Conservation (phyloP, 2,888 invertebrate species). For the Scaptomyza cyrtandrae region DNA sequence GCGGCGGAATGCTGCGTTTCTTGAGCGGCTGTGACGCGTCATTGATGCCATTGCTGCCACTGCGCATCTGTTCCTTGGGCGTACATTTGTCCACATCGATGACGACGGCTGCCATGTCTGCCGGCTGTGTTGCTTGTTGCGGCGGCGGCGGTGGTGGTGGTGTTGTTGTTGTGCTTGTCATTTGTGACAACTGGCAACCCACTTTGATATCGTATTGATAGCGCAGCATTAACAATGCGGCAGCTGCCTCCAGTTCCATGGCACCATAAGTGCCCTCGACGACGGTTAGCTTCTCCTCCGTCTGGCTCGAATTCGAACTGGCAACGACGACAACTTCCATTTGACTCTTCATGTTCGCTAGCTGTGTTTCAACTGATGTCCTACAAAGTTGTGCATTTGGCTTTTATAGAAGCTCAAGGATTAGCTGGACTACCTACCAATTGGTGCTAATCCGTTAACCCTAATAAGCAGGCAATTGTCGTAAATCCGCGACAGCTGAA, state of each 20-base stretch:
- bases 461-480: conserved; percentile 11
- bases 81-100: conserved; percentile 45
- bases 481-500: conserved; percentile 49
- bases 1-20: conserved; percentile 63
- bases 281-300: conserved; percentile 4
- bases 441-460: conserved; percentile 29
- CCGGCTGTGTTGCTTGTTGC: neutral
- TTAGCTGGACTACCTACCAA: conserved; percentile 65
- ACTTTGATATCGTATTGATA: conserved; percentile 48
- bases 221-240: conserved; percentile 66
- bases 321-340: neutral
- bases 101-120: neutral
- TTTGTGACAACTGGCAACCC: neutral
- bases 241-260: conserved; percentile 66
- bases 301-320: neutral
- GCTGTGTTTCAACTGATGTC: conserved; percentile 43
- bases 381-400: neutral
- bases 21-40: conserved; percentile 55
- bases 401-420: conserved; percentile 47
- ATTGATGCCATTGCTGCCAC: conserved; percentile 10
- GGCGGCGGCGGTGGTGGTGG: conserved; percentile 27
- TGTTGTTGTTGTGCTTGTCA: neutral
- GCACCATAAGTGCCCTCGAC: conserved; percentile 20
- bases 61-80: conserved; percentile 56
- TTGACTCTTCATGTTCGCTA: conserved; percentile 53